Conservation (phyloP, 2,113 vertebrate species). For the Scomber japonicus region DNA sequence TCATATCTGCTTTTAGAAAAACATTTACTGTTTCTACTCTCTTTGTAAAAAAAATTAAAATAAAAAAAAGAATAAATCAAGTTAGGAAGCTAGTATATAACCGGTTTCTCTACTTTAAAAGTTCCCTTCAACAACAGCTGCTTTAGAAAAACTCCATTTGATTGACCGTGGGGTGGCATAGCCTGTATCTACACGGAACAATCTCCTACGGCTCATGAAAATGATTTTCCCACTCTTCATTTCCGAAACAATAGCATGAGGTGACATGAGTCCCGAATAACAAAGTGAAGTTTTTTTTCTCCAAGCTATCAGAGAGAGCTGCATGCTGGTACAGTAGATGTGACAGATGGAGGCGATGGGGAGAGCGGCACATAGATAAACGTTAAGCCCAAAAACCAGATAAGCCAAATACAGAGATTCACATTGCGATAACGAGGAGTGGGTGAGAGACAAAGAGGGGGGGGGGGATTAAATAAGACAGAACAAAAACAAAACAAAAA, state of each 20-base stretch:
- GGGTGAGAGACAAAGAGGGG: background rate
- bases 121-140: constrained; percentile 15
- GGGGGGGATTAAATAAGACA: constrained; percentile 21
- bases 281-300: constrained; percentile 17
- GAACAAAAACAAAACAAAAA: constrained; percentile 1
- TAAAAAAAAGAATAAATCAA: background rate
- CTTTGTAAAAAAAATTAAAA: background rate
- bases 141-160: background rate
- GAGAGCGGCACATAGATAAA: constrained; percentile 43
- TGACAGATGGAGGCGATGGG: constrained; percentile 50
- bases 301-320: constrained; percentile 18
- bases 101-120: constrained; percentile 10
- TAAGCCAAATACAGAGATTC: constrained; percentile 43
- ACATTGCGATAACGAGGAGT: constrained; percentile 16
- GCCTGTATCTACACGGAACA: background rate
- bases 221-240: background rate
- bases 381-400: constrained; percentile 55
- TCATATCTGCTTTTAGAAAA: constrained; percentile 3
- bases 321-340: constrained; percentile 57
- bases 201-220: constrained; percentile 6
- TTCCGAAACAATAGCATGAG: constrained; percentile 19
- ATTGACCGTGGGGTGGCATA: background rate
- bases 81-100: background rate
- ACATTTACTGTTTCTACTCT: background rate
- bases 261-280: constrained; percentile 12